These are phyloP conservation scores for Ceratoteleas bidentatus DNA, from an alignment of 1,140 invertebrate genomes.

Conservation along the genomic window DNA sequence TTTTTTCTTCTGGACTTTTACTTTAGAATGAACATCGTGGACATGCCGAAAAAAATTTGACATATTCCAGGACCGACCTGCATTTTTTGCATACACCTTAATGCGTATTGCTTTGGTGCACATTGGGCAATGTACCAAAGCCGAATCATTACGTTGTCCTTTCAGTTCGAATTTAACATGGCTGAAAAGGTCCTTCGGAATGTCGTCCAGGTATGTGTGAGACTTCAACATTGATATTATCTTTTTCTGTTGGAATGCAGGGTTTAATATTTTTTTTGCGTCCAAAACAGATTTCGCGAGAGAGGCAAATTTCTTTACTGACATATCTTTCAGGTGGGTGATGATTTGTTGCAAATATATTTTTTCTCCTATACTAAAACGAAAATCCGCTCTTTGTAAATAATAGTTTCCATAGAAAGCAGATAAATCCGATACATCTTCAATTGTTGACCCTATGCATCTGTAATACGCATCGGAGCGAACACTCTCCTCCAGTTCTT, in stretches of 20 bases:
- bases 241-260: neutral
- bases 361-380: neutral
- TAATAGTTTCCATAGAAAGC: neutral
- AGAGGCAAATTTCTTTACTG: neutral
- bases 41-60: neutral
- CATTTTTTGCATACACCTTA: neutral
- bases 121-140: neutral
- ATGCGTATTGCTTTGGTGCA: neutral
- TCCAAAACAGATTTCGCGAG: neutral
- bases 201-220: neutral
- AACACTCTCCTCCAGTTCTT: neutral
- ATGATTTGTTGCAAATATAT: neutral
- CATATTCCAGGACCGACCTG: neutral
- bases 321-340: neutral
- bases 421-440: neutral
- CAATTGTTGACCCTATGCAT: neutral
- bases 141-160: neutral
- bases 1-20: conserved; percentile 1
- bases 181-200: neutral
- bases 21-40: neutral
- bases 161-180: neutral
- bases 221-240: neutral
- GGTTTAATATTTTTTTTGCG: neutral
- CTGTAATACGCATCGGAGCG: neutral
- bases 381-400: neutral